Base-by-base conservation (phyloP, 2,888 invertebrate species). In the Cyclophora punctaria region DNA sequence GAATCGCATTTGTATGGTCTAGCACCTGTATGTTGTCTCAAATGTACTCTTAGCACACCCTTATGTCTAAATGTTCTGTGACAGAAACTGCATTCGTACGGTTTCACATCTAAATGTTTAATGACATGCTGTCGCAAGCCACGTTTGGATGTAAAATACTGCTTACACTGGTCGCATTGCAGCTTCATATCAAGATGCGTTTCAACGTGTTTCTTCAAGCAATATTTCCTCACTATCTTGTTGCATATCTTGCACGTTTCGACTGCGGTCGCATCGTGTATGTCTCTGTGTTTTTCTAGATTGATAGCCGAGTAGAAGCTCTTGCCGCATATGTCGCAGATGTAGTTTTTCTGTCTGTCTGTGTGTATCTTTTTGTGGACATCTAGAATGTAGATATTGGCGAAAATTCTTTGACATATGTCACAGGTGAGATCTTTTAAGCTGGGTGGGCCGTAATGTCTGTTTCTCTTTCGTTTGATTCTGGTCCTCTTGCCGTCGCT, bases 281-380 rank as follows among this genome's bases (percentile, higher is more conserved):
- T 34, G 6, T 44, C 34, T 4, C 34, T 34, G 33, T 44, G 44
- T 2, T 6, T 34, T 4, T 33, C 34, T 6, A 44, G 34, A 34
- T 20, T 33, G 4, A 20, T 34, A 2, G 20, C 33, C 3, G 44
- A 33, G 44, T 44, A 44, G 34, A 33, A 44, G 1, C 33, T 34
- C 0, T 33, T 20, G 5, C 44, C 44, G 5, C 44, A 44, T 20
- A 5, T 20, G 3, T 93, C 93, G 69, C 90, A 91, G 62, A 56
- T 62, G 53, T 55, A 92, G 63, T 93, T 92, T 62, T 92, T 92
- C 2, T 92, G 92, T 71, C 92, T 92, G 92, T 92, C 92, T 6
- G 92, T 33, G 34, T 44, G 44, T 34, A 20, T 20, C 6, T 33
- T 44, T 4, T 34, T 4, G 34, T 44, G 44, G 2, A 34, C 34